Percentiles rank a stretch among this genome's conserved stretches.
Evolutionary conservation across 1,140 invertebrate genomes (phyloP).

Genomic region (Hestina assimilis): DNA sequence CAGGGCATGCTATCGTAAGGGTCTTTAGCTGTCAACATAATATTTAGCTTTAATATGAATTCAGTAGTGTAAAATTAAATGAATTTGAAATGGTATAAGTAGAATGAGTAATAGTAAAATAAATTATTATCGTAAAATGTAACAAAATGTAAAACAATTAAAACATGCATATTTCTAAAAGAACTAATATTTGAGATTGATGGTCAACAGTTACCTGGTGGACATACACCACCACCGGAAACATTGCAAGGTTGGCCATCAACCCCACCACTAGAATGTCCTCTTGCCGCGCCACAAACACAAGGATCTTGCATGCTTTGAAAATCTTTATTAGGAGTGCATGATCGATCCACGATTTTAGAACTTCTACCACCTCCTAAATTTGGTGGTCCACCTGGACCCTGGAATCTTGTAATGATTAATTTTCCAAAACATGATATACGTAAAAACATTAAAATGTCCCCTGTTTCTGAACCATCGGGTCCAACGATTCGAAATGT

Average conservation of each 20-base stretch:
- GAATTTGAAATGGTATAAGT: too few species aligned
- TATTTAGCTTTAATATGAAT: too few species aligned
- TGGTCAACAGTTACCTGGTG: constrained; percentile 36
- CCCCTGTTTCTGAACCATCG: constrained; percentile 70
- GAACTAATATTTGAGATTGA: not conserved
- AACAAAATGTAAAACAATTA: too few species aligned
- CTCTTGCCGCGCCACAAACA: constrained; percentile 49
- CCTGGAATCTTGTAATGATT: constrained; percentile 83
- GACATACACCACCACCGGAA: constrained; percentile 37
- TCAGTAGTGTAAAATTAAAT: too few species aligned
- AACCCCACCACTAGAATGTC: not conserved
- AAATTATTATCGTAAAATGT: too few species aligned
- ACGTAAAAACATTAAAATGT: constrained; percentile 77
- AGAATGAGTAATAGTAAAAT: too few species aligned
- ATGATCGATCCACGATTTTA: constrained; percentile 52
- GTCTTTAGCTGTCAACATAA: constrained; percentile 48
- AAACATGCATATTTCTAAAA: too few species aligned
- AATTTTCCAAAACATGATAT: constrained; percentile 83
- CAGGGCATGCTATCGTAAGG: constrained; percentile 64
- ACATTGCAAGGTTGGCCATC: constrained; percentile 28
- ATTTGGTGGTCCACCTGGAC: constrained; percentile 39
- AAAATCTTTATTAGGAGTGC: constrained; percentile 47
- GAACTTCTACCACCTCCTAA: constrained; percentile 32
- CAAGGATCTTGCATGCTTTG: constrained; percentile 58
- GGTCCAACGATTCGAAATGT: constrained; percentile 76